A percentile compares a stretch with the other conserved stretches of the same genome.
Conservation (phyloP, 2,797 vertebrate species). For the Macroramphosus scolopax region DNA sequence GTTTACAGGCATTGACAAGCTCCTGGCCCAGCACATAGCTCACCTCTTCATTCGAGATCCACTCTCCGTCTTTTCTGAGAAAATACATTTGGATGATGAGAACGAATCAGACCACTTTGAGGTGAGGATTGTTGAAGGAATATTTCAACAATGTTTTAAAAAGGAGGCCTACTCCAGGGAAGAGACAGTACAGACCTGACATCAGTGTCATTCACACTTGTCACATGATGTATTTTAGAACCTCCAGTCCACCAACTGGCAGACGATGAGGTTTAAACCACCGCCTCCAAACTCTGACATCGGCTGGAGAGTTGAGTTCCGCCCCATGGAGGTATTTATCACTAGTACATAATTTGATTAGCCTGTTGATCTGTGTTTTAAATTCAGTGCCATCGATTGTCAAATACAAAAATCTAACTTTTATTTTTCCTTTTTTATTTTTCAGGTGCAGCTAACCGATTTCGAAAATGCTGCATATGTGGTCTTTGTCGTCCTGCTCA, state of each 20-base stretch:
- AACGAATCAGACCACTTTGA: slow-evolving; percentile 99
- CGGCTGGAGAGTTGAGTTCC: slow-evolving; percentile 98
- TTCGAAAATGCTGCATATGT: slow-evolving; percentile 98
- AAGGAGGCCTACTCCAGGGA: too few species aligned
- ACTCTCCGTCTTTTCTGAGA: slow-evolving; percentile 92
- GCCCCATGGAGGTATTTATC: slow-evolving; percentile 93
- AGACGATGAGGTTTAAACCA: slow-evolving; percentile 99
- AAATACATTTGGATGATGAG: slow-evolving; percentile 93
- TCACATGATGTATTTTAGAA: slow-evolving; percentile 78
- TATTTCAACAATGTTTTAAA: too few species aligned
- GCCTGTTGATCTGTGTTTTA: too few species aligned
- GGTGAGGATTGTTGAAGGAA: slow-evolving; percentile 65
- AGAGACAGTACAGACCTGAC: not conserved
- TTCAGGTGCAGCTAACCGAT: slow-evolving; percentile 95
- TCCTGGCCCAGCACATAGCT: slow-evolving; percentile 95
- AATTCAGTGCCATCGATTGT: too few species aligned
- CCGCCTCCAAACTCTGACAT: slow-evolving; percentile 98
- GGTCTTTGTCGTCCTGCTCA: slow-evolving; percentile 96
- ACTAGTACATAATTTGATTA: too few species aligned
- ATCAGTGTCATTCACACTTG: not conserved
- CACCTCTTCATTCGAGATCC: slow-evolving; percentile 99
- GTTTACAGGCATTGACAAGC: slow-evolving; percentile 90
- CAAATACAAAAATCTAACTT: too few species aligned
- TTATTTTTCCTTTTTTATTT: slow-evolving; percentile 6
- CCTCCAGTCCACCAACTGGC: slow-evolving; percentile 99